Conservation (phyloP, 2,888 invertebrate species). For the Anthrax anthrax region DNA sequence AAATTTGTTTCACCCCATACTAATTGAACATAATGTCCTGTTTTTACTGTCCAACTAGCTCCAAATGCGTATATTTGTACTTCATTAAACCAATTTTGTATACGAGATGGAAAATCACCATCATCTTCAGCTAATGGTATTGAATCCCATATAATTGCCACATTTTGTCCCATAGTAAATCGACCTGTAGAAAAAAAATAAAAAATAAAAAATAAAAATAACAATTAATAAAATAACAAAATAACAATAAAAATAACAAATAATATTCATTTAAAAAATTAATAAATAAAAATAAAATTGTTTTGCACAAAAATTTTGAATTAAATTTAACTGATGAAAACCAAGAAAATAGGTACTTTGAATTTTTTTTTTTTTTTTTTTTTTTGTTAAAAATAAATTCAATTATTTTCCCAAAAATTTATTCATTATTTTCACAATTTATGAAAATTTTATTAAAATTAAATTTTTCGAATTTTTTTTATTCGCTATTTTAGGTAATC, state of each 20-base stretch:
- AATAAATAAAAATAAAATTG: too few species aligned
- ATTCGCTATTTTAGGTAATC: too few species aligned
- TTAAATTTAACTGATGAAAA: too few species aligned
- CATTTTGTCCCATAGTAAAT: constrained; percentile 74
- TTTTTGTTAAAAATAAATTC: too few species aligned
- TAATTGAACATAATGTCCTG: constrained; percentile 77
- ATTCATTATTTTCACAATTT: too few species aligned
- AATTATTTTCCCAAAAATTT: too few species aligned
- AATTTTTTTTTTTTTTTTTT: too few species aligned
- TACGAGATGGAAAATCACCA: constrained; percentile 57
- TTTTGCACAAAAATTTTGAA: too few species aligned
- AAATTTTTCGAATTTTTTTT: too few species aligned
- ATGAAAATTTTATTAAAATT: too few species aligned
- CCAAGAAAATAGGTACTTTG: too few species aligned
- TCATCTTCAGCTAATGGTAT: constrained; percentile 41
- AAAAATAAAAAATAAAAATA: background rate
- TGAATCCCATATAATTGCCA: constrained; percentile 70
- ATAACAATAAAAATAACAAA: background rate
- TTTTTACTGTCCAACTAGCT: constrained; percentile 49
- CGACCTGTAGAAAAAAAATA: constrained; percentile 38
- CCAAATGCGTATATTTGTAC: constrained; percentile 51
- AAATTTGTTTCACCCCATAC: constrained; percentile 77
- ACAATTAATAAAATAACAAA: background rate
- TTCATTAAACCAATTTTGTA: constrained; percentile 70
- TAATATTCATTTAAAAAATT: too few species aligned